phyloP scores from a whole-genome alignment of 2,888 invertebrate genomes.

The Erebia epiphron region DNA sequence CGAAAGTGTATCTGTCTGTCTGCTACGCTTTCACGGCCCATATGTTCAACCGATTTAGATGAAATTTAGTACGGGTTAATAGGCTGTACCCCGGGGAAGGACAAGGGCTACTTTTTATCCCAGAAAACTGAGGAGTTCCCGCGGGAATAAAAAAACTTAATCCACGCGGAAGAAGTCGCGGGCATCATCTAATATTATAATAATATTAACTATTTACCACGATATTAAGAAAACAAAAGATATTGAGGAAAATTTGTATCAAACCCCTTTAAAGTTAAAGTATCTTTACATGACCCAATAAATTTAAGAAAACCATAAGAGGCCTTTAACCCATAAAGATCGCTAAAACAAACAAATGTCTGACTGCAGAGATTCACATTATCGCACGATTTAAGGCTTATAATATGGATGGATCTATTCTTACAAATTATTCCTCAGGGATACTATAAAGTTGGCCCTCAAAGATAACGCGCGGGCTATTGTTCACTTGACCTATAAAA shows the following conservation, averaged over 20 bases:
- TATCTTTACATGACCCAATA: background rate
- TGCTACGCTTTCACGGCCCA: no score
- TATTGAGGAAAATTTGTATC: background rate
- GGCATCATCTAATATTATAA: no score
- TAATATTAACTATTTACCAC: no score
- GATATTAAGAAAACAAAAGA: background rate
- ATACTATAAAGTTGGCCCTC: constrained; percentile 9
- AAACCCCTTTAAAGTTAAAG: background rate
- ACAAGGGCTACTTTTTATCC: no score
- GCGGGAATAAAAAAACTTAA: no score
- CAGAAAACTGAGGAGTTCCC: no score
- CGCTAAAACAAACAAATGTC: constrained; percentile 15
- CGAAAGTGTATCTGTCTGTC: no score
- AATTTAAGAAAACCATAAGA: constrained; percentile 1
- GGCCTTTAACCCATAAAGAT: constrained; percentile 1
- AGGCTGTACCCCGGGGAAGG: no score
- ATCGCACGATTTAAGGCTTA: constrained; percentile 16
- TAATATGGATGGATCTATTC: background rate
- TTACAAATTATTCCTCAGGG: constrained; percentile 1
- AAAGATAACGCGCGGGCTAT: constrained; percentile 3
- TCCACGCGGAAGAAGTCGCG: no score
- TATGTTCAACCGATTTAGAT: no score
- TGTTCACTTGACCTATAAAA: background rate
- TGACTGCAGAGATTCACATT: constrained; percentile 7
- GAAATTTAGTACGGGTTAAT: no score